Evolutionary conservation across 2,113 vertebrate genomes (phyloP), one percentile per base, ranked within the genome.

Genomic region (Cranoglanis bouderius): DNA sequence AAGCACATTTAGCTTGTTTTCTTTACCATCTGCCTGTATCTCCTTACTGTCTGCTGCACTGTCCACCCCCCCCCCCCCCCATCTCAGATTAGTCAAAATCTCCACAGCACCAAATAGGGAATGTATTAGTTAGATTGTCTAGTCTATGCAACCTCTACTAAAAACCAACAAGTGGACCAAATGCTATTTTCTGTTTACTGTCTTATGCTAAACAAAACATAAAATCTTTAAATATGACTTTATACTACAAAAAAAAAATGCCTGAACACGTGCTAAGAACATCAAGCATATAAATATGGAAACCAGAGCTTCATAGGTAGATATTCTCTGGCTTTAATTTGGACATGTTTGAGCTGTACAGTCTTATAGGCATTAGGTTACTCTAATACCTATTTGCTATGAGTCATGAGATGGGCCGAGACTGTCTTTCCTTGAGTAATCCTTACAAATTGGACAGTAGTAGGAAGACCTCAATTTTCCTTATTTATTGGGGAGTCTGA

Each of bases 381-480:
- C 72, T 67, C 32, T 29, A 16, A 40, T 63, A 88, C 88, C 72
- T 38, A 10, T 53, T 70, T 84, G 87, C 26, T 49, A 38, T 84
- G 38, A 86, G 86, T 35, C 49, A 70, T 77, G 87, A 74, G 67
- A 65, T 77, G 38, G 72, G 57, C 88, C 88, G 77, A 63, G 38
- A 86, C 74, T 63, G 21, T 61, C 84, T 86, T 84, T 78, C 43
- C 88, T 43, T 59, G 40, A 88, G 53, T 75, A 84, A 86, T 87
- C 57, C 85, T 80, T 85, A 80, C 87, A 90, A 83, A 91, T 57
- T 80, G 82, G 87, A 88, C 83, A 88, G 70, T 49, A 78, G 84
- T 87, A n/a, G 26, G 51, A 77, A 87, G 85, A 87, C 29, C 35
- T 65, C n/a, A 35, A 35, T 61, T 49, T 70, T 63, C 40, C 51